Evolutionary conservation across 2,113 vertebrate genomes (phyloP).

Genomic region (Caretta caretta): DNA sequence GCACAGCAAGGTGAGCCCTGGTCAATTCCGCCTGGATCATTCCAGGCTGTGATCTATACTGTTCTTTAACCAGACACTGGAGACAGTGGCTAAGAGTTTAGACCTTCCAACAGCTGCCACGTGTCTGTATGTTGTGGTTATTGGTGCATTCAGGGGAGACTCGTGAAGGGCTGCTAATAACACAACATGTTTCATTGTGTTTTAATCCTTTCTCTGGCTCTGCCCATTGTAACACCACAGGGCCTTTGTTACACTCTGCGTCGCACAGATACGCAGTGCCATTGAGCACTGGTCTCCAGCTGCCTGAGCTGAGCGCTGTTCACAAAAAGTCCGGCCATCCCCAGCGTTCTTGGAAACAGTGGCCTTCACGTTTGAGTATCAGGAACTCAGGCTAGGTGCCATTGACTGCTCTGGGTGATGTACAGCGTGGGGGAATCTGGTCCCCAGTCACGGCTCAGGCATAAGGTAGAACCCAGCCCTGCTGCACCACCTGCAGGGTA

Average conservation of each 20-base stretch:
- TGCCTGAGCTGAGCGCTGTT: fast-evolving
- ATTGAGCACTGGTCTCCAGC: fast-evolving
- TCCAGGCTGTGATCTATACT: not conserved
- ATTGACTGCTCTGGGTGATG: fast-evolving
- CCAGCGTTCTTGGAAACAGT: not conserved
- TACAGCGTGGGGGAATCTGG: not conserved
- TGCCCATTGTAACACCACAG: fast-evolving
- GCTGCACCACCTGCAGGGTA: too few species aligned
- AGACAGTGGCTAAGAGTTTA: not conserved
- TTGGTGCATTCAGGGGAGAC: not conserved
- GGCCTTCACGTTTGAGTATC: fast-evolving
- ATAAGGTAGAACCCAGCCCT: too few species aligned
- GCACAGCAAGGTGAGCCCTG: not conserved
- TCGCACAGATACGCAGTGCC: fast-evolving
- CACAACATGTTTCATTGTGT: fast-evolving
- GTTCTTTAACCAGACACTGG: not conserved
- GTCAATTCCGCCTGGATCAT: fast-evolving
- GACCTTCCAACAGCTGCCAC: not conserved
- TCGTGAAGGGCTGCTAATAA: fast-evolving
- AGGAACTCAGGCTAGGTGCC: not conserved
- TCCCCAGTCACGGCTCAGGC: too few species aligned
- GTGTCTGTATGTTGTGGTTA: fast-evolving
- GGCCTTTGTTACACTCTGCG: not conserved
- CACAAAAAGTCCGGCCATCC: fast-evolving
- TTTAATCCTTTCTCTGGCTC: not conserved